These are phyloP conservation scores for Perognathus longimembris DNA, from an alignment of 2,113 vertebrate genomes.

Conservation along the genomic window DNA sequence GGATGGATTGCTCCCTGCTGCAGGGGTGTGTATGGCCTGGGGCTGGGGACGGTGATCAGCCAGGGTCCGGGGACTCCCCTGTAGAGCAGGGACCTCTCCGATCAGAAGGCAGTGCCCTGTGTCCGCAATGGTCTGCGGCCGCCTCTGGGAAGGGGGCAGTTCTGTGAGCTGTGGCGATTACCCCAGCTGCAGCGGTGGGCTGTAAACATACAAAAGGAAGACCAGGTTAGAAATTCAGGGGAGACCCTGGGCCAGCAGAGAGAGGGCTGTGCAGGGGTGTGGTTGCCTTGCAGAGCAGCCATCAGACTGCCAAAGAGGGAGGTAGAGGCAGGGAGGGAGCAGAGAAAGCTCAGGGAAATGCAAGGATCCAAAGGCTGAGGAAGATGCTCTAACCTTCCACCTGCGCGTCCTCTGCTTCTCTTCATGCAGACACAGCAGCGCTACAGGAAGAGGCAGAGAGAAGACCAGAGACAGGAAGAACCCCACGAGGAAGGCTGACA, in stretches of 20 bases:
- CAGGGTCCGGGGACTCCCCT: background rate
- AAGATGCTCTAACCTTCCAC: background rate
- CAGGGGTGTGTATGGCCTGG: background rate
- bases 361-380: background rate
- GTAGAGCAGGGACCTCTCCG: background rate
- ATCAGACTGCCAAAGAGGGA: background rate
- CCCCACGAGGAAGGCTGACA: background rate
- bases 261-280: background rate
- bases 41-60: too few species aligned
- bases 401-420: background rate
- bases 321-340: background rate
- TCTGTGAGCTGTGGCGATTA: background rate
- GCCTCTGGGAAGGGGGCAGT: background rate
- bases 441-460: background rate
- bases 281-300: background rate
- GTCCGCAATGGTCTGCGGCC: background rate
- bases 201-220: background rate
- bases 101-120: background rate
- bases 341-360: background rate
- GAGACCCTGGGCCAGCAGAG: background rate
- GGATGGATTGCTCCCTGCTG: background rate
- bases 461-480: background rate
- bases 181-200: background rate
- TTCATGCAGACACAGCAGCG: fast-evolving
- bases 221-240: background rate